Conservation (phyloP, 2,113 vertebrate species). For the Gulo gulo region DNA sequence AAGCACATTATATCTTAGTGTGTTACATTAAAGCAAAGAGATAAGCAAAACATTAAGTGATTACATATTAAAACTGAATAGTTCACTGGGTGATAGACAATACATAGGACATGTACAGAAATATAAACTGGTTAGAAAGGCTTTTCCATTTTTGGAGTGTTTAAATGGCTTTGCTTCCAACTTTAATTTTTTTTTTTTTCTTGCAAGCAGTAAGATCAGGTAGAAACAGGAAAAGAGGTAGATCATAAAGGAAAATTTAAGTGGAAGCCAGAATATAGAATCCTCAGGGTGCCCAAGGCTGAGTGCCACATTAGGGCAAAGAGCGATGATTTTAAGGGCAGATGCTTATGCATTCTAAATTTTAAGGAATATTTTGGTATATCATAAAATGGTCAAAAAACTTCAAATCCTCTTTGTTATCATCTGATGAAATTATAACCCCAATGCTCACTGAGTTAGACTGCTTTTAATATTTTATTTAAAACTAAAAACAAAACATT, state of each 20-base stretch:
- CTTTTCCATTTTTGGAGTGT: neutral
- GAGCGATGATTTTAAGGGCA: neutral
- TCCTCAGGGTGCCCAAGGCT: neutral
- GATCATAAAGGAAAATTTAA: neutral
- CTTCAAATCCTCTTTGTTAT: neutral
- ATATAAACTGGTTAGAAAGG: neutral
- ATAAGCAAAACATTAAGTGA: neutral
- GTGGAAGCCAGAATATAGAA: neutral
- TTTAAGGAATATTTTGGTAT: neutral
- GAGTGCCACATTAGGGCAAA: neutral
- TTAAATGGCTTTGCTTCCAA: neutral
- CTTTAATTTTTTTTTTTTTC: neutral
- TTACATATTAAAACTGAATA: neutral
- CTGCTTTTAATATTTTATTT: neutral
- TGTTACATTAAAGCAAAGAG: neutral
- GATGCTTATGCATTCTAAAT: neutral
- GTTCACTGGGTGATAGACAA: neutral
- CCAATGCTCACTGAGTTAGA: neutral
- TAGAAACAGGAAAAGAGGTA: neutral
- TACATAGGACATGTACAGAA: fast-evolving
- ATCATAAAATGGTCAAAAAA: neutral
- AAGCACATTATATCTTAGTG: neutral
- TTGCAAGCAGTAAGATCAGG: neutral
- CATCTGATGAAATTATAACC: neutral
- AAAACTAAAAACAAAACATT: neutral